Base-by-base conservation (phyloP, 2,797 vertebrate genomes). In the Mus spretus region DNA sequence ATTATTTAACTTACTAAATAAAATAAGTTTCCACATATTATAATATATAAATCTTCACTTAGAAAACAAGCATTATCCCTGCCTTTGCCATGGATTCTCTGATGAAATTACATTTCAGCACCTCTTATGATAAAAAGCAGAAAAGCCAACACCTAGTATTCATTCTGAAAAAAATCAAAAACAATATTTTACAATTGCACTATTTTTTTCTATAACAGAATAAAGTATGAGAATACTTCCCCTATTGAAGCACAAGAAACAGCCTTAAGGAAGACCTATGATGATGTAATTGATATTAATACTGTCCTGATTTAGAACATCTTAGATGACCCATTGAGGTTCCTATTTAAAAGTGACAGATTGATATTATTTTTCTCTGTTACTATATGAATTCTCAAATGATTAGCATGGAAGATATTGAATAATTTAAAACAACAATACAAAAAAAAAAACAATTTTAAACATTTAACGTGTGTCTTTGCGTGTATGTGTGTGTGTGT, bases 101-200 rank as follows among this genome's bases (percentile, higher is more conserved):
- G 1, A 55, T 59, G 47, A 87, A 80, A 96, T 63, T 96, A 47
- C n/a, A 91, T 79, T 96, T 96, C 55, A 89, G 44, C 37, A 82
- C 47, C 14, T 92, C 15, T 90, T 75, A 75, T 83, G 63, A 86
- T 7, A 89, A 50, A 15, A 93, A 93, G 3, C 20, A 90, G 17
- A 81, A 78, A 93, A 94, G 17, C 2, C 13, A 79, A 74, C 47
- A 6, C 74, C 14, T 24, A 79, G 4, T 34, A 70, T 83, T 86
- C 40, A 74, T 65, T 93, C 59, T 90, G 37, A 89, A 94, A 94
- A 94, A 88, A 94, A 91, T 44, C 79, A n/a, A 78, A 91, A 86
- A 44, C 77, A 74, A 84, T 13, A 77, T 74, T 78, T 88, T 89
- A 82, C 7, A 75, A 34, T 74, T 96, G 19, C 10, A 47, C 2